Evolutionary conservation across 2,797 vertebrate genomes (phyloP).

Genomic region (Oreochromis grahami): DNA sequence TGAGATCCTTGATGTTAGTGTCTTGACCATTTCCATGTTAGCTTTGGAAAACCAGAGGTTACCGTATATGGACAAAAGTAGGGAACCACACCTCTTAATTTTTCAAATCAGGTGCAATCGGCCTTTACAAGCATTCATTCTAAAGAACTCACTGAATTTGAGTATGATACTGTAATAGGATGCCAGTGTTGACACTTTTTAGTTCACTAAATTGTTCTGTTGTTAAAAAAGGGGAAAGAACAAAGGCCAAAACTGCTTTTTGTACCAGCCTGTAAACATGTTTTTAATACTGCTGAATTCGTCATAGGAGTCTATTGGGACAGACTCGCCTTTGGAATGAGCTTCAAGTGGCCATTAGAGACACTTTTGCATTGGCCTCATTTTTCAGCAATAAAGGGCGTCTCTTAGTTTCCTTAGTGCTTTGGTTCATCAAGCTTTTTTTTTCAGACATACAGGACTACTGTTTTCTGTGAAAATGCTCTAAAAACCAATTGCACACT

Average conservation of each 20-base stretch:
- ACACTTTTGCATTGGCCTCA: neutral
- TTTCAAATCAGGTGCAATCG: neutral
- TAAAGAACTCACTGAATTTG: neutral
- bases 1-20: neutral
- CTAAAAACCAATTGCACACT: neutral
- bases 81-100: neutral
- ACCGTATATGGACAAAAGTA: neutral
- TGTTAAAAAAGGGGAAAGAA: neutral
- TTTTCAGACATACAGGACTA: neutral
- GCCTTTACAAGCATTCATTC: neutral
- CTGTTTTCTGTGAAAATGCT: neutral
- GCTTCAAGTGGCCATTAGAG: neutral
- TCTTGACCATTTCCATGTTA: neutral
- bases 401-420: neutral
- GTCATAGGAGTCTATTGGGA: neutral
- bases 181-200: neutral
- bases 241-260: neutral
- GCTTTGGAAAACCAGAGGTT: neutral
- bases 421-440: neutral
- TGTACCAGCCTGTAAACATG: neutral
- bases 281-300: neutral
- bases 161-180: neutral
- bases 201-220: neutral
- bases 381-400: neutral
- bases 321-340: neutral